Conservation (phyloP, 2,797 vertebrate species). For the Antennarius maculatus region DNA sequence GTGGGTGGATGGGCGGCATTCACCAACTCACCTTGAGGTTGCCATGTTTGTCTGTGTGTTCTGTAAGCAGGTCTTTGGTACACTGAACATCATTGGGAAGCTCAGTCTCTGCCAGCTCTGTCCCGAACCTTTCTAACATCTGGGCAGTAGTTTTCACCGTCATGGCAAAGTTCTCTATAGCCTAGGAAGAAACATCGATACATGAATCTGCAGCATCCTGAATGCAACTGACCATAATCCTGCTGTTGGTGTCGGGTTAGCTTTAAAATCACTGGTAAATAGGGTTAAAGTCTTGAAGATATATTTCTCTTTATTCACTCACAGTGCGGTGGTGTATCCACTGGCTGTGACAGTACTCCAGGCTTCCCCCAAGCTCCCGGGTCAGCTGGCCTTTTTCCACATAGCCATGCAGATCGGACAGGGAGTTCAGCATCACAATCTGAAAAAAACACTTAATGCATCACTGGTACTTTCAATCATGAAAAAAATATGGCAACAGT, state of each 20-base stretch:
- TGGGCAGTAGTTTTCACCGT: slow-evolving; percentile 93
- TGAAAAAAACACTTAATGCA: slow-evolving; percentile 55
- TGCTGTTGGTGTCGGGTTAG: no score
- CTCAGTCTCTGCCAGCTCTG: slow-evolving; percentile 87
- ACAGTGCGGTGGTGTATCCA: slow-evolving; percentile 95
- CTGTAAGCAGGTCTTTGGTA: slow-evolving; percentile 88
- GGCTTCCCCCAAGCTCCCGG: slow-evolving; percentile 88
- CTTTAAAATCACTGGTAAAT: not conserved
- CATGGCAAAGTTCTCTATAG: slow-evolving; percentile 95
- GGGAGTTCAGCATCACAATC: slow-evolving; percentile 94
- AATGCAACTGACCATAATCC: not conserved
- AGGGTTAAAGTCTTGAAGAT: not conserved
- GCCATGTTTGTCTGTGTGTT: slow-evolving; percentile 85
- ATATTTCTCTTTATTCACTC: slow-evolving; percentile 62
- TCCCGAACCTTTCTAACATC: slow-evolving; percentile 91
- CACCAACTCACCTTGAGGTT: slow-evolving; percentile 84
- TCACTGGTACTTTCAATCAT: not conserved
- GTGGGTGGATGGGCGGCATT: not conserved
- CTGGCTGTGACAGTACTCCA: slow-evolving; percentile 92
- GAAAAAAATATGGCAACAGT: not conserved
- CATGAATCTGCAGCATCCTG: not conserved
- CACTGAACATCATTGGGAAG: slow-evolving; percentile 89
- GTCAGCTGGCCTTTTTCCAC: slow-evolving; percentile 93
- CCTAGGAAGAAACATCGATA: slow-evolving; percentile 72
- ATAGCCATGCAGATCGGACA: slow-evolving; percentile 90